Base-by-base conservation (phyloP, 2,797 vertebrate species). In the Protonibea diacanthus region DNA sequence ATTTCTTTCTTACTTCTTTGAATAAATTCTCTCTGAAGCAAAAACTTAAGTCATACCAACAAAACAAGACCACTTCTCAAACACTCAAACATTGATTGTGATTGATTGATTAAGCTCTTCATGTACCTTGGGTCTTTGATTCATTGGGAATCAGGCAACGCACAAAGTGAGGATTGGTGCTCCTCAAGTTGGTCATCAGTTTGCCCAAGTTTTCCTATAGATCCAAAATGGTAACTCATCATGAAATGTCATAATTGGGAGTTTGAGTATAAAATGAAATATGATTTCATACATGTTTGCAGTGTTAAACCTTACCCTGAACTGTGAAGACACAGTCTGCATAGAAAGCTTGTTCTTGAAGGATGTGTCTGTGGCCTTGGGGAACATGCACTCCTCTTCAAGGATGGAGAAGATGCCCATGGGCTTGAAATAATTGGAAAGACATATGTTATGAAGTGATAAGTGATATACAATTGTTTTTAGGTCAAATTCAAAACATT, bases 71-170 rank as follows among this genome's bases (percentile, higher is more conserved):
- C 8, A 53, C 7, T 27, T 4, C 6, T 60, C 4, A 48, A n/a
- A 55, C 0, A 44, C 8, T 25, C 3, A n/a, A n/a, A n/a, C n/a
- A n/a, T n/a, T n/a, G n/a, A n/a, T n/a, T n/a, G n/a, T 33, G 5
- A n/a, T 3, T 51, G 6, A 25, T 0, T n/a, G n/a, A 25, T 57
- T 27, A 29, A 27, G 4, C 38, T 63, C 0, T 60, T 3, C 23
- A 42, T 76, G 88, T 95, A 97, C 97, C 97, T 88, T 97, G 97
- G 79, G 95, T 96, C 92, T 97, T 97, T 1, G 96, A 95, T 89
- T 98, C 97, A 87, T 98, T 98, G 68, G 97, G 97, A 71, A 98
- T 98, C 90, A 98, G 84, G 38, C 97, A 98, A 8, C 97, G 96
- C 69, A 98, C 97, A 95, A 97, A 97, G 88, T 97, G 96, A 67